Conservation (phyloP, 2,888 invertebrate genomes). For the Selenia dentaria region DNA sequence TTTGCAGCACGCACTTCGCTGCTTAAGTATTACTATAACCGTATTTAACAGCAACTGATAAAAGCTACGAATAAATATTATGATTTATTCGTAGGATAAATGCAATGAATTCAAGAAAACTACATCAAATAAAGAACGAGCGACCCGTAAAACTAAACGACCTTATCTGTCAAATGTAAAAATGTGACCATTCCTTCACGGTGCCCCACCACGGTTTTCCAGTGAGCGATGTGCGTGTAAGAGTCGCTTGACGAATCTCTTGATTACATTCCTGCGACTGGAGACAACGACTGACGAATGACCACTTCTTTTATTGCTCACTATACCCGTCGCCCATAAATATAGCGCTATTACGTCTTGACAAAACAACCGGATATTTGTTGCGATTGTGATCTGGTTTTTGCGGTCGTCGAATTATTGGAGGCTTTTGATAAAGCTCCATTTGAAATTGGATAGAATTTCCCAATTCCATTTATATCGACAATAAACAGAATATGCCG, state of each 20-base stretch:
- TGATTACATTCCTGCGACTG: slow-evolving; percentile 71
- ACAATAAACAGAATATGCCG: background rate
- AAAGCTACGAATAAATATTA: no score
- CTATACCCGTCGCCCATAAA: slow-evolving; percentile 52
- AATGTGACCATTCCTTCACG: slow-evolving; percentile 55
- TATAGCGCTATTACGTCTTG: slow-evolving; percentile 50
- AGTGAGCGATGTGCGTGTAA: slow-evolving; percentile 52
- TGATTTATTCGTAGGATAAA: no score
- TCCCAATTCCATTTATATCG: slow-evolving; percentile 4
- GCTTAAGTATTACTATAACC: no score
- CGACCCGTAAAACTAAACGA: slow-evolving; percentile 35
- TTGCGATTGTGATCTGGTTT: slow-evolving; percentile 7
- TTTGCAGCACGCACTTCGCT: no score
- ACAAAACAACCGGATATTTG: slow-evolving; percentile 38
- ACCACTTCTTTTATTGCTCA: slow-evolving; percentile 64
- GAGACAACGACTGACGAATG: slow-evolving; percentile 63
- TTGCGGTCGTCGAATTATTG: slow-evolving; percentile 7
- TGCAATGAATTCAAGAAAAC: slow-evolving; percentile 5
- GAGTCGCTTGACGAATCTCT: slow-evolving; percentile 62
- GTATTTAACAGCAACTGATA: no score
- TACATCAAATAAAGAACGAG: slow-evolving; percentile 7
- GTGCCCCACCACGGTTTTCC: slow-evolving; percentile 41
- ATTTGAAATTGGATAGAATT: slow-evolving; percentile 33
- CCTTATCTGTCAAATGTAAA: slow-evolving; percentile 54
- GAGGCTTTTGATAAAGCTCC: slow-evolving; percentile 17